Conservation (phyloP, 1,140 invertebrate species). For the Gryon sp. region DNA sequence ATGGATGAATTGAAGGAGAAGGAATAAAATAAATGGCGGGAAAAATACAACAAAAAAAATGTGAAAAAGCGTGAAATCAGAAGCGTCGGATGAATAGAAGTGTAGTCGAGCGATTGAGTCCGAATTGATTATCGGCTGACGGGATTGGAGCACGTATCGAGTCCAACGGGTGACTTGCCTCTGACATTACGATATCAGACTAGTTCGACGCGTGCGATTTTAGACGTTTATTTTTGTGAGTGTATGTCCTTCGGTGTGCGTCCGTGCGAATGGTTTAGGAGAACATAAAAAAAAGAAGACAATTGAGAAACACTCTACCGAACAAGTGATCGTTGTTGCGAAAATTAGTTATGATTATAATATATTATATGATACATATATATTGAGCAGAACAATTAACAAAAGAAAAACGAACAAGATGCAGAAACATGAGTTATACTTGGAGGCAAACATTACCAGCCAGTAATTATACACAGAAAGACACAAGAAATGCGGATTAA, state of each 20-base stretch:
- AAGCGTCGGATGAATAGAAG: neutral
- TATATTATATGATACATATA: constrained; percentile 61
- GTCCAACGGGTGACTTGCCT: constrained; percentile 40
- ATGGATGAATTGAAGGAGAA: too few relatives aligned
- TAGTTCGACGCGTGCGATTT: constrained; percentile 66
- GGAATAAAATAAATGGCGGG: too few relatives aligned
- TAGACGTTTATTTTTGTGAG: constrained; percentile 73
- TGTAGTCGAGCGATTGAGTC: neutral
- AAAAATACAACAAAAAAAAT: too few relatives aligned
- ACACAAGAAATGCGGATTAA: constrained; percentile 14
- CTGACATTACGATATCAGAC: constrained; percentile 40
- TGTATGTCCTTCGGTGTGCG: constrained; percentile 63
- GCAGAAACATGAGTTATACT: neutral
- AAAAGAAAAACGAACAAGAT: constrained; percentile 3
- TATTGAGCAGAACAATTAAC: constrained; percentile 27
- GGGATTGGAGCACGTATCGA: constrained; percentile 18
- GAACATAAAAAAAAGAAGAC: constrained; percentile 16
- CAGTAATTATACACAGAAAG: neutral
- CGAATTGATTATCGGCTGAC: neutral
- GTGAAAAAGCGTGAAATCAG: too few relatives aligned
- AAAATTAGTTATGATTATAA: constrained; percentile 56
- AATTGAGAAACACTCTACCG: constrained; percentile 16
- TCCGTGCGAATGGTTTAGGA: constrained; percentile 58
- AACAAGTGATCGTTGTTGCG: constrained; percentile 49
- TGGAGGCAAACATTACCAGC: neutral